These are phyloP conservation scores for Phortica variegata DNA, from an alignment of 1,140 invertebrate species.

Conservation along the genomic window DNA sequence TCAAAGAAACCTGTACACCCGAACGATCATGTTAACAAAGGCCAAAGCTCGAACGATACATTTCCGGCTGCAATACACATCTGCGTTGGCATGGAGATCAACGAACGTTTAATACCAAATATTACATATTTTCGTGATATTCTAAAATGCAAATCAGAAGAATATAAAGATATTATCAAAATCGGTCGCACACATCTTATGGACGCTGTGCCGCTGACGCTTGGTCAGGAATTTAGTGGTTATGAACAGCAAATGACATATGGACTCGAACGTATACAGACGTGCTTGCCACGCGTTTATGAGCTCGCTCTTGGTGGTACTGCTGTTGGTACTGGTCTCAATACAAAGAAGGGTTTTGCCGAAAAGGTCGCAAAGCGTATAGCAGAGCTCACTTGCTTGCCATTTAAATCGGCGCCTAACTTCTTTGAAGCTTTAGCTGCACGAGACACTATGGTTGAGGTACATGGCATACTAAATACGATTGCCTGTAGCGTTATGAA, in stretches of 20 bases:
- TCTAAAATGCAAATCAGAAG: slow-evolving; percentile 74
- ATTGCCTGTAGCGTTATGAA: slow-evolving; percentile 97
- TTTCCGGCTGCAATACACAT: slow-evolving; percentile 99
- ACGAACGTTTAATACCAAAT: slow-evolving; percentile 78
- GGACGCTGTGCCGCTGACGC: slow-evolving; percentile 95
- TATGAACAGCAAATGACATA: slow-evolving; percentile 85
- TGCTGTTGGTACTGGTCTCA: slow-evolving; percentile 96
- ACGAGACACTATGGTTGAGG: slow-evolving; percentile 94
- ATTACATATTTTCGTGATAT: slow-evolving; percentile 73
- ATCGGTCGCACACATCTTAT: slow-evolving; percentile 85
- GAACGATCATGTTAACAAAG: slow-evolving; percentile 99
- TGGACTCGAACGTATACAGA: slow-evolving; percentile 81
- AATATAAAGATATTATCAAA: slow-evolving; percentile 91
- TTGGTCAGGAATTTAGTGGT: slow-evolving; percentile 98
- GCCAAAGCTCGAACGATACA: slow-evolving; percentile 98
- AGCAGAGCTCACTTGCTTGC: slow-evolving; percentile 73
- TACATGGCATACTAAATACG: slow-evolving; percentile 91
- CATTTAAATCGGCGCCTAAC: slow-evolving; percentile 91
- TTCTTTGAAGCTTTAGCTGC: slow-evolving; percentile 96
- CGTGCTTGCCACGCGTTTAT: slow-evolving; percentile 82
- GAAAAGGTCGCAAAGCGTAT: slow-evolving; percentile 88
- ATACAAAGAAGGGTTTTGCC: slow-evolving; percentile 79
- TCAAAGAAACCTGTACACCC: slow-evolving; percentile 95
- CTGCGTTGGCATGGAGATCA: slow-evolving; percentile 88
- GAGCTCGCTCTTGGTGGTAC: slow-evolving; percentile 94